A percentile compares a stretch with the other conserved stretches of the same genome.
Conservation (phyloP, 2,888 invertebrate genomes). For the Epinotia brunnichana region DNA sequence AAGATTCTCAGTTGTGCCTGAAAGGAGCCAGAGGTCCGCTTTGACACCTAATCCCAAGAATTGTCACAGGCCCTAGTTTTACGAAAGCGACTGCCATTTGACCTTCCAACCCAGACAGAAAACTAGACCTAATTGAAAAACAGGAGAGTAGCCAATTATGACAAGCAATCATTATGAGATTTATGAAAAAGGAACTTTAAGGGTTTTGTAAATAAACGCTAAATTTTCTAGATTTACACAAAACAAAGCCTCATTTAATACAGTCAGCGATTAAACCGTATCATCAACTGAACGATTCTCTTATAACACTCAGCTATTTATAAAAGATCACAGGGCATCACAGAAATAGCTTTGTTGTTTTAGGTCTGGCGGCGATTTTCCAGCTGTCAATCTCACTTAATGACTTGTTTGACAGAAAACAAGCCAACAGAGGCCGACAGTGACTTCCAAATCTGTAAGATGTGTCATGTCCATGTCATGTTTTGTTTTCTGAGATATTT, state of each 20-base stretch:
- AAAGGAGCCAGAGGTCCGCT: too few species aligned
- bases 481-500: background rate
- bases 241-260: background rate
- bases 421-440: conserved; percentile 13
- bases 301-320: conserved; percentile 12
- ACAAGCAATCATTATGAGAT: too few species aligned
- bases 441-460: background rate
- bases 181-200: too few species aligned
- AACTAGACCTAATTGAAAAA: too few species aligned
- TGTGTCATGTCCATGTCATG: conserved; percentile 1
- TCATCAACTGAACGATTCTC: background rate
- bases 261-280: background rate
- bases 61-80: too few species aligned
- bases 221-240: background rate
- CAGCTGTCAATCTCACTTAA: conserved; percentile 30
- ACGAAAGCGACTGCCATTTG: too few species aligned
- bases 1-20: too few species aligned
- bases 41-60: too few species aligned
- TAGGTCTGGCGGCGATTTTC: conserved; percentile 16
- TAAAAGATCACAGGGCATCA: background rate
- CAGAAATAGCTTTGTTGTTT: conserved; percentile 25
- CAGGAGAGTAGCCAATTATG: too few species aligned
- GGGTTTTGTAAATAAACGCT: too few species aligned
- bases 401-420: conserved; percentile 37
- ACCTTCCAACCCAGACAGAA: too few species aligned